Base-by-base conservation (phyloP, 2,888 invertebrate genomes). In the Zele albiditarsus region DNA sequence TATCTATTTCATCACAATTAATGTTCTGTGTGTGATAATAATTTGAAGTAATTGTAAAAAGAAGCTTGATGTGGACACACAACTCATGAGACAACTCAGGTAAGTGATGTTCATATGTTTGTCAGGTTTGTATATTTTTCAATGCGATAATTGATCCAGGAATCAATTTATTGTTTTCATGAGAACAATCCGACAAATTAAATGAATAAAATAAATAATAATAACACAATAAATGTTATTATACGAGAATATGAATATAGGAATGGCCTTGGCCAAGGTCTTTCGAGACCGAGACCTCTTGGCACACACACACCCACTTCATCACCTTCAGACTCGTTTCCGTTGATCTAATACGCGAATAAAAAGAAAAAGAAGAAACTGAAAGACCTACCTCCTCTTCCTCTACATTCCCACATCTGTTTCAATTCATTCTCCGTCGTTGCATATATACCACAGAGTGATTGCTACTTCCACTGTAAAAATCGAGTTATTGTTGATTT, bases 221-320 rank as follows among this genome's bases (percentile, higher is more conserved):
- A 3, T 58, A 3, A 5, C 8, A 16, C 4, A 8, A 25, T 57
- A 57, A 57, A 23, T n/a, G 14, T 23, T 3, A 57, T 23, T 58
- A 28, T 58, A 25, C 14, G 14, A 58, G 27, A 23, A 53, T 31
- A 60, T 28, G n/a, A 27, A 28, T 60, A 27, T n/a, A 27, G 80
- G 72, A 73, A 63, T 73, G 81, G 78, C 84, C 83, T 83, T 81
- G n/a, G 6, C 81, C 83, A 84, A 84, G 84, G 84, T 77, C 83
- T 77, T 71, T 60, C 73, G 71, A 72, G 78, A 74, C 79, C 76
- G 80, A 58, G 49, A 53, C 16, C 70, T 33, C 49, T 12, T 38
- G 28, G 14, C 10, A 68, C 25, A 53, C 4, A 69, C 81, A 79
- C 76, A 80, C 77, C 76, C 79, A 78, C 76, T 78, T 80, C 77